Percentiles rank a stretch among this genome's conserved stretches.
phyloP scores from a whole-genome alignment of 1,140 invertebrate species.

The Acromyrmex echinatior region DNA sequence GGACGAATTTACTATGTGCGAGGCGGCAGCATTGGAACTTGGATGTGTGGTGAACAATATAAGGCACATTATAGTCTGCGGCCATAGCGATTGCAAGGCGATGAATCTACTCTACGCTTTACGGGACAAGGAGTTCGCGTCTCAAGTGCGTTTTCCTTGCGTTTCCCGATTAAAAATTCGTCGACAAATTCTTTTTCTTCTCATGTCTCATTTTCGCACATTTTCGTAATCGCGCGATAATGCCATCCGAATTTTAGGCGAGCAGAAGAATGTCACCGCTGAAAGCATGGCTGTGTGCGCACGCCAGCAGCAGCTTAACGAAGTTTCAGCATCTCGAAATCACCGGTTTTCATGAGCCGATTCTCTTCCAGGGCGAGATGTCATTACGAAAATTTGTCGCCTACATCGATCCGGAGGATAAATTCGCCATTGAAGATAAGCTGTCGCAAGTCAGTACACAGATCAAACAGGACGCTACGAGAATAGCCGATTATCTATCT shows the following conservation, averaged over 20 bases:
- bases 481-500: not conserved
- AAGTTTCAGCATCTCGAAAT: slow-evolving; percentile 93
- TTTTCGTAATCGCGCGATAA: not conserved
- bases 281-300: slow-evolving; percentile 96
- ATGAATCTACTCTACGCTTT: slow-evolving; percentile 97
- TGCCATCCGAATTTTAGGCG: slow-evolving; percentile 84
- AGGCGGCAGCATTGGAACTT: slow-evolving; percentile 97
- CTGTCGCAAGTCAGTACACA: slow-evolving; percentile 93
- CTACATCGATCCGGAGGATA: slow-evolving; percentile 97
- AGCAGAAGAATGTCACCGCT: slow-evolving; percentile 95
- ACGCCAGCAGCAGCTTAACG: slow-evolving; percentile 93
- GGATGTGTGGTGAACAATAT: slow-evolving; percentile 98
- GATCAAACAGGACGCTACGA: not conserved
- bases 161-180: not conserved
- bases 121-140: slow-evolving; percentile 92
- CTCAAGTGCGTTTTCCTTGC: slow-evolving; percentile 86
- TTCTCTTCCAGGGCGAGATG: slow-evolving; percentile 95
- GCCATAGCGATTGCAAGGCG: slow-evolving; percentile 99
- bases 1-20: slow-evolving; percentile 95
- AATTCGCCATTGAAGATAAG: slow-evolving; percentile 96
- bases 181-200: too few relatives aligned
- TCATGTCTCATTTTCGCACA: not conserved
- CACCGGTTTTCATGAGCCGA: slow-evolving; percentile 90
- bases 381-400: slow-evolving; percentile 95
- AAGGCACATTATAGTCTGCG: slow-evolving; percentile 97